Conservation (phyloP, 2,113 vertebrate genomes). For the Cyphomyrus plagiostoma region DNA sequence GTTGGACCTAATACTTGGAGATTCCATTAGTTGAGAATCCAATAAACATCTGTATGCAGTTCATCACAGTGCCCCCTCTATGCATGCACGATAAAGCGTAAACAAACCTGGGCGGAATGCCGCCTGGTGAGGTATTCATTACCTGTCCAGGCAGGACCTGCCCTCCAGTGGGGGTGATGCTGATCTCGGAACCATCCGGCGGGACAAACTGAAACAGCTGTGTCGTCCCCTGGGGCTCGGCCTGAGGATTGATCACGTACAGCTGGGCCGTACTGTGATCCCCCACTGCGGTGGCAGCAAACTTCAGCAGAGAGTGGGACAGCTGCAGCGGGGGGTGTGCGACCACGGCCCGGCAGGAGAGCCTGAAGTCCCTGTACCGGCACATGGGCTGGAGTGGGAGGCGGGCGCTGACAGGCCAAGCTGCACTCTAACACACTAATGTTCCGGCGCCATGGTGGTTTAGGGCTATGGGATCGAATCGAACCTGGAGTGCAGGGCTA, state of each 20-base stretch:
- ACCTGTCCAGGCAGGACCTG: slow-evolving; percentile 59
- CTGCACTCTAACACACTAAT: neutral
- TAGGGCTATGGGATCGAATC: neutral
- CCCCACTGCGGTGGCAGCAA: slow-evolving; percentile 72
- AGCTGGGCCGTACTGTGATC: slow-evolving; percentile 59
- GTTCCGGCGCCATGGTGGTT: neutral
- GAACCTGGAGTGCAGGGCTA: neutral
- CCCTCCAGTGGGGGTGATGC: slow-evolving; percentile 67
- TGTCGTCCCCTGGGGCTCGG: slow-evolving; percentile 51
- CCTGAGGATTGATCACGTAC: slow-evolving; percentile 59
- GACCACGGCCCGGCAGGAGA: slow-evolving; percentile 73
- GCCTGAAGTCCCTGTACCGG: slow-evolving; percentile 70
- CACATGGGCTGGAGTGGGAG: slow-evolving; percentile 25
- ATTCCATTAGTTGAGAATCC: neutral
- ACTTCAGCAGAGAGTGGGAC: slow-evolving; percentile 76
- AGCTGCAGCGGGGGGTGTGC: slow-evolving; percentile 77
- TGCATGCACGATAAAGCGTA: neutral
- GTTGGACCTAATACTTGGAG: neutral
- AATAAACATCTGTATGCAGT: neutral
- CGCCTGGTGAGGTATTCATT: neutral
- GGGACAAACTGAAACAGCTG: slow-evolving; percentile 70
- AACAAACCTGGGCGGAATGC: neutral
- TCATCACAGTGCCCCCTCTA: neutral
- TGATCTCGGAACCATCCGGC: slow-evolving; percentile 63
- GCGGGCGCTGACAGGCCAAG: neutral